phyloP scores from a whole-genome alignment of 1,140 invertebrate genomes.

The Pogonognathellus flavescens region DNA sequence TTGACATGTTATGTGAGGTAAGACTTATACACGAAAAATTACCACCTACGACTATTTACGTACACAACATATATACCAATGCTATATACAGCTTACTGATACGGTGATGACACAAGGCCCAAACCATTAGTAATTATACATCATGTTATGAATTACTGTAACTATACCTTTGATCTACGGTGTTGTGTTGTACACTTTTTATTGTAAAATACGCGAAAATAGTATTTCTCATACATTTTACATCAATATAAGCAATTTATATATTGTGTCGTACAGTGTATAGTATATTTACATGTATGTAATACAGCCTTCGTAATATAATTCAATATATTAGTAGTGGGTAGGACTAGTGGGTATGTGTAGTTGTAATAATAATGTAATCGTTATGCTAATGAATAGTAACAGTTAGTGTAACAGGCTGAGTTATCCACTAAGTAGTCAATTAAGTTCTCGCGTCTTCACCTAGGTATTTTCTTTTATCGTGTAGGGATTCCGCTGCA shows the following conservation, averaged over 20 bases:
- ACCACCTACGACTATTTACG: conserved; percentile 26
- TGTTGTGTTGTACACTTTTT: conserved; percentile 4
- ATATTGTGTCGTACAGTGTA: conserved; percentile 30
- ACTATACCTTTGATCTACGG: conserved; percentile 14
- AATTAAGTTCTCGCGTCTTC: conserved; percentile 13
- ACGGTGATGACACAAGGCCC: conserved; percentile 6
- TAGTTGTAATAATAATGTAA: background rate
- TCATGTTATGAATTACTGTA: conserved; percentile 13
- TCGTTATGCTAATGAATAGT: background rate
- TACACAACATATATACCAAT: conserved; percentile 28
- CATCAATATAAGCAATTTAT: conserved; percentile 7
- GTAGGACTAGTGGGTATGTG: background rate
- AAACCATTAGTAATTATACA: conserved; percentile 19
- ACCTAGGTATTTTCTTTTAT: conserved; percentile 25
- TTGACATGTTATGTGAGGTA: conserved; percentile 36
- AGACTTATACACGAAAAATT: conserved; percentile 31
- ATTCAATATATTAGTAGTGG: background rate
- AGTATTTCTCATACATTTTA: conserved; percentile 34
- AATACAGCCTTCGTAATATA: background rate
- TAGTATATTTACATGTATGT: background rate
- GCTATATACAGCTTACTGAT: conserved; percentile 11
- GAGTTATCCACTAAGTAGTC: conserved; percentile 27
- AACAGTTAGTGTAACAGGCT: conserved; percentile 15
- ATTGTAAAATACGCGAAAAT: conserved; percentile 14
- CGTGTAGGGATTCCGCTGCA: conserved; percentile 3